Base-by-base conservation (phyloP, 2,113 vertebrate genomes). In the Micronycteris hirsuta region DNA sequence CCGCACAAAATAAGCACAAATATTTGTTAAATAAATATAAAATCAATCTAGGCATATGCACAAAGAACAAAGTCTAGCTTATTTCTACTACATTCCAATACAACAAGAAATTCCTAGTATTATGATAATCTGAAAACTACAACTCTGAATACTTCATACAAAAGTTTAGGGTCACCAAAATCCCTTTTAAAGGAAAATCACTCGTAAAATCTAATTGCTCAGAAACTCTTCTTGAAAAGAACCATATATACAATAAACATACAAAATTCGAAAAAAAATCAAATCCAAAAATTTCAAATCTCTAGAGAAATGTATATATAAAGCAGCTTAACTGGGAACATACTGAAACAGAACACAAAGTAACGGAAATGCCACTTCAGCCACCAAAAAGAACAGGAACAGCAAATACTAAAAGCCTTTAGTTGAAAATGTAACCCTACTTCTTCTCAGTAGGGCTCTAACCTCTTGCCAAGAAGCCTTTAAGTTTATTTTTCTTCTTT, bases 301-400 rank as follows among this genome's bases (percentile, higher is more conserved):
- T 97, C 84, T 91, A 81, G 61, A 97, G 88, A 93, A 94, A 97
- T 65, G 22, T 54, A 95, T 91, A 92, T 54, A 95, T 89, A 92
- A 97, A 95, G 76, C 80, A 77, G 54, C 89, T 95, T 90, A 96
- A 88, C n/a, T 54, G 33, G 49, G 61, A 96, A 91, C 90, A 95
- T 52, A 94, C 41, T 87, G 93, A 96, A 76, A 95, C 52, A 96
- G 49, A 94, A 96, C 78, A 97, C 95, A 96, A 97, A 98, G 95
- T 91, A 98, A 95, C n/a, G 58, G 96, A 97, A 97, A 95, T 91
- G 63, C 78, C 73, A 82, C 93, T 93, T 95, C 61, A 93, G 74
- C 49, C 91, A 97, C 61, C 74, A 95, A 97, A 96, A 96, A 95
- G 94, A 96, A 93, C 94, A 97, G 90, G 93, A 97, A 97, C 19